phyloP scores from a whole-genome alignment of 92 coral and sea anemone species.

The Porites cylindrica region DNA sequence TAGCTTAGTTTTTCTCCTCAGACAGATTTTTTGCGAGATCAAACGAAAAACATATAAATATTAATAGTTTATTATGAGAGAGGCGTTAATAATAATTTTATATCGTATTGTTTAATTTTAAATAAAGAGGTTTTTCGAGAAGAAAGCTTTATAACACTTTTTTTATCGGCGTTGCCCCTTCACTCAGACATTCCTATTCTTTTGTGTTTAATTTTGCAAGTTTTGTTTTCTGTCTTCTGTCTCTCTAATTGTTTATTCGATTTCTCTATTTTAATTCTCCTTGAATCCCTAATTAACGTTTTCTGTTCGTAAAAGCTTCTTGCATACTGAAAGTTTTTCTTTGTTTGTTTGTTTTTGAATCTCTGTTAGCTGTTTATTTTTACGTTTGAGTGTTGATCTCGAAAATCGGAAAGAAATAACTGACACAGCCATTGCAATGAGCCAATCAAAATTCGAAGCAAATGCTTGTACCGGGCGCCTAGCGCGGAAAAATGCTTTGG shows the following conservation, averaged over 20 bases:
- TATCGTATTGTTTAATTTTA: slow-evolving; percentile 6
- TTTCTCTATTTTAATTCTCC: background rate
- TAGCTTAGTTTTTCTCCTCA: background rate
- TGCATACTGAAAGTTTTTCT: no score
- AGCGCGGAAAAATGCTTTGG: no score
- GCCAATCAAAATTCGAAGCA: no score
- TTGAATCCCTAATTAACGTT: no score
- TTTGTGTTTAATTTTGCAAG: background rate
- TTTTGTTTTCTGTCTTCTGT: background rate
- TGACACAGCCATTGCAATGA: no score
- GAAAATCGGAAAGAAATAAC: no score
- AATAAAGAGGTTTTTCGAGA: slow-evolving; percentile 1
- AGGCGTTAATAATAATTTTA: background rate
- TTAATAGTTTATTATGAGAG: background rate
- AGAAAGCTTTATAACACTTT: no score
- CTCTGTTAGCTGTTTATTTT: no score
- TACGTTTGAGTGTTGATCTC: no score
- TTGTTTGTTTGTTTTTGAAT: no score
- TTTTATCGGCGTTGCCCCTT: background rate
- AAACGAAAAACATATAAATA: slow-evolving; percentile 5
- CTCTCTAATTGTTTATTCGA: background rate
- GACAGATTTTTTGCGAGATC: slow-evolving; percentile 1
- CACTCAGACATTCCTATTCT: slow-evolving; percentile 1
- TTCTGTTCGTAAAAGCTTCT: no score
- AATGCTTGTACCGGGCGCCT: no score